These are phyloP conservation scores for Setophaga kirtlandii DNA, from an alignment of 2,113 vertebrate genomes.

Conservation along the genomic window DNA sequence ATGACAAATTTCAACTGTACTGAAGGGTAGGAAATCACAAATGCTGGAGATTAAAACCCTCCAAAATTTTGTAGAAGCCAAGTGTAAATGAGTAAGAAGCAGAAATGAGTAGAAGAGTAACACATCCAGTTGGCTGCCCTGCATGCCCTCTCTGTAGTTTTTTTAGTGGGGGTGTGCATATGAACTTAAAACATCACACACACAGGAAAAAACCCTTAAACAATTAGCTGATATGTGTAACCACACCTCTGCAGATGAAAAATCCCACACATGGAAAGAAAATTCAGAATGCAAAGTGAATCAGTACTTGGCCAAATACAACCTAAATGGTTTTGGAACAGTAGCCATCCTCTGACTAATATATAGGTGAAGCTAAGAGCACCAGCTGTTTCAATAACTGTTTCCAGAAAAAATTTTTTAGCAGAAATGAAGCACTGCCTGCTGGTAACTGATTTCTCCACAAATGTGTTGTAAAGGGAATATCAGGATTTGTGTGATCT, in stretches of 20 bases:
- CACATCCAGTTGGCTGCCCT: not conserved
- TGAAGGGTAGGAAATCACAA: not conserved
- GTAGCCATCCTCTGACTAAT: not conserved
- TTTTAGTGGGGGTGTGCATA: not conserved
- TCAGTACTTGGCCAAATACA: not conserved
- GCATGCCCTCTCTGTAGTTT: rapidly evolving
- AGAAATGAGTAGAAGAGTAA: not conserved
- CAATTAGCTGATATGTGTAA: not conserved
- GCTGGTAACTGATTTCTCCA: not conserved
- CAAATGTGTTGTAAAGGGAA: not conserved
- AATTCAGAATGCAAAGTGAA: not conserved
- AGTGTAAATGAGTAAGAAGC: constrained; percentile 4
- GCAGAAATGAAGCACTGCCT: not conserved
- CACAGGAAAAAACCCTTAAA: rapidly evolving
- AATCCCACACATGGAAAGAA: not conserved
- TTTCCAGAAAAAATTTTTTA: rapidly evolving
- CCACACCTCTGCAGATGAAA: not conserved
- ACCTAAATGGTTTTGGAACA: not conserved
- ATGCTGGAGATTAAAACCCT: not conserved
- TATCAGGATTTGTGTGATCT: not conserved
- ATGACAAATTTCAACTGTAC: not conserved
- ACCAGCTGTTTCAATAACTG: not conserved
- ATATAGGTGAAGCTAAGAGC: not conserved
- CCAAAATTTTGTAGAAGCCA: not conserved
- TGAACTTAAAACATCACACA: not conserved